Percentiles rank a stretch among this genome's conserved stretches.
These are phyloP conservation scores for Probaryconus sp. DNA, from an alignment of 1,140 invertebrate genomes.

Conservation along the genomic window DNA sequence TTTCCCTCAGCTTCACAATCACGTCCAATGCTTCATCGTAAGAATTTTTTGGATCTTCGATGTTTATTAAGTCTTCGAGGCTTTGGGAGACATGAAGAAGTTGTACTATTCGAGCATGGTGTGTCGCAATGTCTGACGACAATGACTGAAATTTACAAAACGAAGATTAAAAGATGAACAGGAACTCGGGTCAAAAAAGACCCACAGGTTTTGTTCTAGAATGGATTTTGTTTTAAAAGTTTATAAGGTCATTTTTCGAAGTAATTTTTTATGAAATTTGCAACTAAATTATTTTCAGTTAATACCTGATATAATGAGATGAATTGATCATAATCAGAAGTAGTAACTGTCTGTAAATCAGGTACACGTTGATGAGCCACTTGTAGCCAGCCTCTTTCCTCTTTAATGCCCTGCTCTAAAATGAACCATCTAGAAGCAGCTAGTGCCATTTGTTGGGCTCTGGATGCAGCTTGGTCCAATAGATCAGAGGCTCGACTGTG, in stretches of 20 bases:
- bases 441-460: constrained; percentile 88
- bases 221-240: too few relatives aligned
- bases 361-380: constrained; percentile 89
- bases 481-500: constrained; percentile 85
- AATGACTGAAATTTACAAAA: constrained; percentile 79
- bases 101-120: constrained; percentile 86
- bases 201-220: too few relatives aligned
- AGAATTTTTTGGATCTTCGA: constrained; percentile 84
- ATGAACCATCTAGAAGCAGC: constrained; percentile 90
- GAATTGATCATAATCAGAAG: constrained; percentile 89
- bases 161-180: constrained; percentile 23
- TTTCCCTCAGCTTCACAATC: constrained; percentile 84
- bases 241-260: too few relatives aligned
- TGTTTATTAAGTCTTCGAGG: constrained; percentile 85
- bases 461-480: constrained; percentile 86
- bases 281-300: not conserved
- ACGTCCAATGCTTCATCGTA: constrained; percentile 84
- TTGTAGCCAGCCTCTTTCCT: constrained; percentile 88
- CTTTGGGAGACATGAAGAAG: constrained; percentile 85
- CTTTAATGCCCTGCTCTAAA: constrained; percentile 87
- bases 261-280: not conserved
- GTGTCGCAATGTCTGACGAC: constrained; percentile 86
- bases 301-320: constrained; percentile 86
- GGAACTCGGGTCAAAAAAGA: too few relatives aligned
- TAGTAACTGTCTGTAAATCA: constrained; percentile 86